Evolutionary conservation across 2,113 vertebrate genomes (phyloP).

Genomic region (Paracanthobrama guichenoti): DNA sequence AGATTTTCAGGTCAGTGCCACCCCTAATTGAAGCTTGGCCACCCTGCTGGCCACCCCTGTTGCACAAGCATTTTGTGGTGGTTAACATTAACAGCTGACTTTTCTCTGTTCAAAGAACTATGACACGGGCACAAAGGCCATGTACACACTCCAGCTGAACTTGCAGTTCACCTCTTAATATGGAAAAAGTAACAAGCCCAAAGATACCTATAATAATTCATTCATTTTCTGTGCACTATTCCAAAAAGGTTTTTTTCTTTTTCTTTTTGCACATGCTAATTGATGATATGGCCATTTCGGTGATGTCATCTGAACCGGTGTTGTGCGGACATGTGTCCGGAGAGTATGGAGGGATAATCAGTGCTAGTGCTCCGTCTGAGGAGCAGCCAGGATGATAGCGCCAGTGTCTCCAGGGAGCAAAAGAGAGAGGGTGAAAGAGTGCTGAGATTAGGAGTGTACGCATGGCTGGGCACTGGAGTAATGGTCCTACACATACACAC

Average conservation of each 20-base stretch:
- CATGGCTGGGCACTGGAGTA: slow-evolving; percentile 80
- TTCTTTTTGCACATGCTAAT: background rate
- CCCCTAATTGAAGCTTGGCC: too few relatives aligned
- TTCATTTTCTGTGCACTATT: background rate
- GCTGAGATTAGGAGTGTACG: slow-evolving; percentile 76
- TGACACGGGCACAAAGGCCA: too few relatives aligned
- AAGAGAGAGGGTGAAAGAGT: slow-evolving; percentile 65
- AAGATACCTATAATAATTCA: too few relatives aligned
- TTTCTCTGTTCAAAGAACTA: too few relatives aligned
- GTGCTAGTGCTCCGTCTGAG: slow-evolving; percentile 61
- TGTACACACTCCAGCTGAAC: too few relatives aligned
- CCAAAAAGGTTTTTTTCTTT: background rate
- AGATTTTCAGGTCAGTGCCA: background rate
- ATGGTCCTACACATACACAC: slow-evolving; percentile 64
- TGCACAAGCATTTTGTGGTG: too few relatives aligned
- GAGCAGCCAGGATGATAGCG: slow-evolving; percentile 58
- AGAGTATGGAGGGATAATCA: slow-evolving; percentile 65
- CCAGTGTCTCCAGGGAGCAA: slow-evolving; percentile 63
- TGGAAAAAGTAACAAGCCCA: too few relatives aligned
- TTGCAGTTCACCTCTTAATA: too few relatives aligned
- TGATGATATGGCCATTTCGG: background rate
- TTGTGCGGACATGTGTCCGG: slow-evolving; percentile 58
- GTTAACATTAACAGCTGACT: too few relatives aligned
- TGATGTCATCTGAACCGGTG: background rate
- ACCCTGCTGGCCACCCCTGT: too few relatives aligned